Evolutionary conservation across 2,113 vertebrate species (phyloP), one percentile per base, ranked within the genome.

Genomic region (Rhinopomastus cyanomelas): DNA sequence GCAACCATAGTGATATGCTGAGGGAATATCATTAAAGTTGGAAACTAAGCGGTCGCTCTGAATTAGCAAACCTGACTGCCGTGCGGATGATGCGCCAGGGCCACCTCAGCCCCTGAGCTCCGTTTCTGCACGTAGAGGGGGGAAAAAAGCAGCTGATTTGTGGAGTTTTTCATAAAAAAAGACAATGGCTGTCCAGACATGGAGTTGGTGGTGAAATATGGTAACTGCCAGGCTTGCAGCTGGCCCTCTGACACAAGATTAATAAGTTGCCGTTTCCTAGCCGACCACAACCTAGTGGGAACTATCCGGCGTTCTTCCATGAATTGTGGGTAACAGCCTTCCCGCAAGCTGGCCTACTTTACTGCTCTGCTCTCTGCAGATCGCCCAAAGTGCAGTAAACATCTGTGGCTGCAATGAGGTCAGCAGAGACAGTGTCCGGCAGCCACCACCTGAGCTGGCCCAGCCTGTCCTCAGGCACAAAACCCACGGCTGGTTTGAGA

Each of bases 241-340:
- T 99, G 99, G 98, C 98, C 97, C 98, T 98, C 98, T 98, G 98
- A 99, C 98, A 98, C 98, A 98, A 99, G 99, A 99, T 99, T 99
- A 99, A 99, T 99, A 99, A 99, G 98, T 98, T 98, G 97, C 98
- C 97, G 99, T 99, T 98, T 98, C 99, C 99, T 99, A 98, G 99
- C 98, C 99, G 98, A 99, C 99, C 98, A 98, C 98, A 99, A 98
- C 98, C 98, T 98, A 99, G 98, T 99, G 99, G 99, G 98, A 99
- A 99, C 98, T 98, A 99, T 99, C 98, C 98, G 52, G 98, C 94
- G 94, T 98, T 97, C 98, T 97, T 98, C 97, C 95, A 92, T 98
- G 99, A 97, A 98, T 98, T 98, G 97, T 99, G 98, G 98, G 98
- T 98, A 99, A 97, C 98, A 98, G 98, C 98, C 99, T 98, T 98